Conservation (phyloP, 1,140 invertebrate genomes). For the Phortica variegata region DNA sequence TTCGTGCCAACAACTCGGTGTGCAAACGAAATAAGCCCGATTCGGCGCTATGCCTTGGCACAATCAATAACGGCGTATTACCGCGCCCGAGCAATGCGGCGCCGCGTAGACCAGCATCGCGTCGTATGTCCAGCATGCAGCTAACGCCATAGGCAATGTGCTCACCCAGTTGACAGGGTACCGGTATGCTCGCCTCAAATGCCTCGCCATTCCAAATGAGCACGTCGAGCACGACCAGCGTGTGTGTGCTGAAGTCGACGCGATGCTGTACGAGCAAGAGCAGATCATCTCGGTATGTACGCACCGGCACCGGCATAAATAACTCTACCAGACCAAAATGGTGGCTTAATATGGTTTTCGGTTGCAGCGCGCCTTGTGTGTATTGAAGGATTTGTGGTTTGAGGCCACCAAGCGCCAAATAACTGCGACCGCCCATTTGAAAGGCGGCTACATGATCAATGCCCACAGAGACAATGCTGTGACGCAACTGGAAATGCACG, state of each 20-base stretch:
- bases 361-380: conserved; percentile 35
- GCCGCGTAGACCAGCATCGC: conserved; percentile 40
- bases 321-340: conserved; percentile 48
- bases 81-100: conserved; percentile 34
- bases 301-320: conserved; percentile 57
- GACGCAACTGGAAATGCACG: conserved; percentile 24
- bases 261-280: conserved; percentile 59
- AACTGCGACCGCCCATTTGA: conserved; percentile 56
- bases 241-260: conserved; percentile 55
- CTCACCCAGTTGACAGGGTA: conserved; percentile 50
- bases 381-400: conserved; percentile 56
- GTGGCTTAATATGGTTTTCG: conserved; percentile 46
- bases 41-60: conserved; percentile 38
- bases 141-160: conserved; percentile 38
- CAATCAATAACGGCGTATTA: conserved; percentile 45
- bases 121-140: conserved; percentile 55
- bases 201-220: conserved; percentile 59
- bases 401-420: conserved; percentile 56
- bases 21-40: conserved; percentile 43
- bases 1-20: conserved; percentile 33
- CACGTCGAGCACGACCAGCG: conserved; percentile 56
- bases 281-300: conserved; percentile 59
- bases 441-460: conserved; percentile 40
- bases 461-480: conserved; percentile 21
- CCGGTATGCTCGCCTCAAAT: conserved; percentile 58